phyloP scores from a whole-genome alignment of 92 coral and sea anemone species.

The Palythoa caribaeorum region DNA sequence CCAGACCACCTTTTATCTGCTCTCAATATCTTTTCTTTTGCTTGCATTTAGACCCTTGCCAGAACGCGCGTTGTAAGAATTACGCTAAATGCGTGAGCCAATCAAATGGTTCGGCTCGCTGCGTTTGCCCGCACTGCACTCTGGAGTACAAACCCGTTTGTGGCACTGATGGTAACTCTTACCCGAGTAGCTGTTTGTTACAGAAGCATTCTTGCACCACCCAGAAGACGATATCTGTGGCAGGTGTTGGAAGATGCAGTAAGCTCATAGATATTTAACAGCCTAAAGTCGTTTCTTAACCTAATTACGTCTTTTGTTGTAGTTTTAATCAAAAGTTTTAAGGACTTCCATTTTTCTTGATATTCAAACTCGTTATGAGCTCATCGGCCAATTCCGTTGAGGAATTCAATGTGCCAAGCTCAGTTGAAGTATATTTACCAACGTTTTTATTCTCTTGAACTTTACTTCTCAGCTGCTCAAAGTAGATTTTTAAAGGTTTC shows the following conservation, averaged over 20 bases:
- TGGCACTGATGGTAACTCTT: conserved; percentile 83
- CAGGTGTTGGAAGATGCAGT: conserved; percentile 85
- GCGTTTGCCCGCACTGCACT: conserved; percentile 79
- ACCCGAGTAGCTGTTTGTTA: conserved; percentile 84
- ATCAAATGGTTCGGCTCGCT: conserved; percentile 73
- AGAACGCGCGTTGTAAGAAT: conserved; percentile 72
- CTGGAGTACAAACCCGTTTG: conserved; percentile 90
- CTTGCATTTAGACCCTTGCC: conserved; percentile 77
- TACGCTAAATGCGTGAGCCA: conserved; percentile 79
- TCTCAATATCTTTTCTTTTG: neutral
- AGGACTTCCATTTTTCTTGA: no score
- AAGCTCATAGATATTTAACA: conserved; percentile 45
- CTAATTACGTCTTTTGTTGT: no score
- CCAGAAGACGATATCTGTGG: conserved; percentile 61
- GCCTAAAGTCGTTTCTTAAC: neutral
- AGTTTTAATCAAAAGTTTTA: no score
- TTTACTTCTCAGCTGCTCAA: neutral
- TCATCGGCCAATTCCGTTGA: no score
- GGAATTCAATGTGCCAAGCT: neutral
- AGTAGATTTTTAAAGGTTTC: no score
- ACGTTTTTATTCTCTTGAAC: neutral
- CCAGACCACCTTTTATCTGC: neutral
- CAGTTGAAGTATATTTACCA: neutral
- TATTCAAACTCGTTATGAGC: no score
- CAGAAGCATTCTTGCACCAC: conserved; percentile 75